Base-by-base conservation (phyloP, 2,888 invertebrate species). In the Dichetophora obliterata region DNA sequence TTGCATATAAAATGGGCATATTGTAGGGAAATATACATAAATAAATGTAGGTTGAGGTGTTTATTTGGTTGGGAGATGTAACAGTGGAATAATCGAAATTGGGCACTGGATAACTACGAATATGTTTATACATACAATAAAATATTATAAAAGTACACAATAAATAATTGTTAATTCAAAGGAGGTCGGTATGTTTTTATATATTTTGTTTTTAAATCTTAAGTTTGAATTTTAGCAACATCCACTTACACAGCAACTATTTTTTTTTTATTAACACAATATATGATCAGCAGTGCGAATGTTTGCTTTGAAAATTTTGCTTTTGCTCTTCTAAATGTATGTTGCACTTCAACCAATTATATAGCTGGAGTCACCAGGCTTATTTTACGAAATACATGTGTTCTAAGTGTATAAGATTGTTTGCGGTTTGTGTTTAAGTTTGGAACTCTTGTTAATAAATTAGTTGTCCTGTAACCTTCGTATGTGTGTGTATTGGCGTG, bases 351-450 rank as follows among this genome's bases (percentile, higher is more conserved):
- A 48, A 66, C 48, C 43, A 48, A 66, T 37, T 66, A 22, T 1
- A 14, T 16, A 27, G 27, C 14, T 27, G 50, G 2, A 16, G 27
- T 50, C 27, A 50, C 24, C 34, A 50, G 31, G 52, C 31, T 52
- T 5, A 11, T 14, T 43, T 76, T 43, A 66, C 76, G 43, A 70
- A 73, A 75, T 73, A 70, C 68, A 65, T 63, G 52, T 61, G 63
- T 78, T 78, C 78, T 79, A 78, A 76, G 78, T 80, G 80, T 80
- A 78, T 76, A 76, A 79, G 77, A 75, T 78, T 78, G 14, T 48
- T 37, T 22, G 52, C 27, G 31, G 57, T 54, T 52, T 74, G 31
- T 65, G 34, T 66, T 71, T 57, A 22, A 14, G 34, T 6, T 74
- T 74, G 59, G 5, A 19, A 16, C 52, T 31, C 34, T 54, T 59